phyloP scores from a whole-genome alignment of 2,888 invertebrate genomes.

The Pogonocherus hispidulus region DNA sequence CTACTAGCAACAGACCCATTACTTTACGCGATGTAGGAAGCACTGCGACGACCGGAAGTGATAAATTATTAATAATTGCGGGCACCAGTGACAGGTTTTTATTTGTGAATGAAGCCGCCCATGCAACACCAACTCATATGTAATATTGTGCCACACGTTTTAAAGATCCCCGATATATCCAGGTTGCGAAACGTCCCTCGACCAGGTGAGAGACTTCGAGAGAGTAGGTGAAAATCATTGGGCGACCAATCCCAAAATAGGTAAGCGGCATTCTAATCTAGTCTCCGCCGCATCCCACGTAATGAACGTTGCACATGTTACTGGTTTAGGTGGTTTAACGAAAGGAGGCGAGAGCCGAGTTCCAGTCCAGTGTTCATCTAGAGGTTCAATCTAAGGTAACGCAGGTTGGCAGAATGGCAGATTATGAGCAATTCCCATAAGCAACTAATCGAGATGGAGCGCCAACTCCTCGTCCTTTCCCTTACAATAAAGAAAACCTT shows the following conservation, averaged over 20 bases:
- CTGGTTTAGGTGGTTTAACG: constrained; percentile 21
- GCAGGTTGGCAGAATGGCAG: too few relatives aligned
- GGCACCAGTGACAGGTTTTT: background rate
- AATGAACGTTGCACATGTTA: constrained; percentile 21
- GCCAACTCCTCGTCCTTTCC: too few relatives aligned
- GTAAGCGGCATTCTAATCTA: constrained; percentile 23
- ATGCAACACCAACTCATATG: constrained; percentile 2
- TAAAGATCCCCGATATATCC: background rate
- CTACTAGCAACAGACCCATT: too few relatives aligned
- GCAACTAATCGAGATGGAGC: too few relatives aligned
- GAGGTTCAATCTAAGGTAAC: too few relatives aligned
- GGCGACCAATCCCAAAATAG: constrained; percentile 28
- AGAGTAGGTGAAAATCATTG: constrained; percentile 25
- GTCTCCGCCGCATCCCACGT: constrained; percentile 9
- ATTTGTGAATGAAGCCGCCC: constrained; percentile 22
- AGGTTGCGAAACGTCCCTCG: constrained; percentile 18
- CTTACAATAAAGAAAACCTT: too few relatives aligned
- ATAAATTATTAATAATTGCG: constrained; percentile 9
- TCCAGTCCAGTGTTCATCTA: too few relatives aligned
- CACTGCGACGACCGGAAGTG: background rate
- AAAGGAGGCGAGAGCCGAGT: constrained; percentile 13
- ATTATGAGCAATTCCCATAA: too few relatives aligned
- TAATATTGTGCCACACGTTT: constrained; percentile 8
- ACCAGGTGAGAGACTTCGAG: background rate
- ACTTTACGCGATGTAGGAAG: too few relatives aligned